Percentiles rank a stretch among this genome's conserved stretches.
phyloP scores from a whole-genome alignment of 2,797 vertebrate genomes.

The Chanos chanos region DNA sequence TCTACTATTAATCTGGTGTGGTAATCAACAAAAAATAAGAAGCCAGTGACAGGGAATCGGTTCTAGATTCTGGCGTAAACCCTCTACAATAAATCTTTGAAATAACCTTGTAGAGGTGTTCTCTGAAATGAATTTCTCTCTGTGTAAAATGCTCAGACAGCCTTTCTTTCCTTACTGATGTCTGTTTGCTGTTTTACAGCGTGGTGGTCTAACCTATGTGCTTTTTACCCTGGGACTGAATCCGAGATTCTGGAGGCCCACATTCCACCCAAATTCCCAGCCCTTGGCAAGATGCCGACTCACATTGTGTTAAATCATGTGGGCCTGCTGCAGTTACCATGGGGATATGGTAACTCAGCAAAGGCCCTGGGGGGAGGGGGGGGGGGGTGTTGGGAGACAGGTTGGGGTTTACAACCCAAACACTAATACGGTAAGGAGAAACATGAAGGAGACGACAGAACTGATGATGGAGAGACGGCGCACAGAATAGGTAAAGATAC shows the following conservation, averaged over 20 bases:
- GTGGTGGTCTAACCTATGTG: conserved; percentile 36
- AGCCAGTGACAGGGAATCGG: no score
- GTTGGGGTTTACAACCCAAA: conserved; percentile 68
- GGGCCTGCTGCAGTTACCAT: conserved; percentile 79
- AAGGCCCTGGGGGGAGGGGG: conserved; percentile 69
- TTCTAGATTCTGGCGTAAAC: no score
- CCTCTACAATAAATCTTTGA: no score
- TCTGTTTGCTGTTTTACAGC: no score
- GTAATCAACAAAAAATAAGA: no score
- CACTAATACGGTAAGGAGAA: conserved; percentile 36
- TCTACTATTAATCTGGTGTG: no score
- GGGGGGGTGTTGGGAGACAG: conserved; percentile 61
- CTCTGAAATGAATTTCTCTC: no score
- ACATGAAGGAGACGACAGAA: conserved; percentile 10
- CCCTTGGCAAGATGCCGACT: conserved; percentile 72
- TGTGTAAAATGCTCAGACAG: no score
- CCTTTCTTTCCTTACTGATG: no score
- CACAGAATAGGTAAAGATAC: no score
- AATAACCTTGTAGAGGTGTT: no score
- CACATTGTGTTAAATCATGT: conserved; percentile 71
- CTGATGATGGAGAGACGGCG: conserved; percentile 6
- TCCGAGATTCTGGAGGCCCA: conserved; percentile 31
- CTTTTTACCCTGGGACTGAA: conserved; percentile 25
- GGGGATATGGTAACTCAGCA: conserved; percentile 73
- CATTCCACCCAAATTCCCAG: conserved; percentile 68